These are phyloP conservation scores for Subacronicta megacephala DNA, from an alignment of 2,888 invertebrate genomes.

Conservation along the genomic window DNA sequence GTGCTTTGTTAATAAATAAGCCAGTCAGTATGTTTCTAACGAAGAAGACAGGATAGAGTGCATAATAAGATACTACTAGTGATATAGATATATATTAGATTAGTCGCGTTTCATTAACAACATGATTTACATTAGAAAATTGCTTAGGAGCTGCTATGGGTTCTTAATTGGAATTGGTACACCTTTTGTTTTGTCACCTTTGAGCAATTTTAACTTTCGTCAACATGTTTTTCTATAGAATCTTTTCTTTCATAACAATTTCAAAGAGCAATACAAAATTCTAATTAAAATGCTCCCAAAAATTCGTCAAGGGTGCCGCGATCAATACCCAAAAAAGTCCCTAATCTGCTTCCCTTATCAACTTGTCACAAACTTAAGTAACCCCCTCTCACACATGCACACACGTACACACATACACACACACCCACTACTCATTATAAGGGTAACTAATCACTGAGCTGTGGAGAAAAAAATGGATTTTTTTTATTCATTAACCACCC, in stretches of 20 bases:
- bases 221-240: not conserved
- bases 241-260: not conserved
- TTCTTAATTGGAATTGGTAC: too few relatives aligned
- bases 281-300: conserved; percentile 53
- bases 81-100: too few relatives aligned
- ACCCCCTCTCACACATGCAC: conserved; percentile 58
- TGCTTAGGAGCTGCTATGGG: too few relatives aligned
- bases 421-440: conserved; percentile 85
- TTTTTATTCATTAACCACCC: conserved; percentile 90
- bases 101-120: too few relatives aligned
- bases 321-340: conserved; percentile 76
- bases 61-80: too few relatives aligned
- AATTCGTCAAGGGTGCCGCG: conserved; percentile 56
- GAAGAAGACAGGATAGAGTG: too few relatives aligned
- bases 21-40: too few relatives aligned
- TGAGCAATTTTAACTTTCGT: not conserved
- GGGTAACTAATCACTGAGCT: conserved; percentile 89
- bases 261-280: conserved; percentile 30
- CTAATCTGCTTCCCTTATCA: conserved; percentile 81
- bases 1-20: too few relatives aligned
- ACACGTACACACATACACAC: conserved; percentile 69
- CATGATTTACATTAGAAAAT: too few relatives aligned
- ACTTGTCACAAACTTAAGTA: conserved; percentile 80
- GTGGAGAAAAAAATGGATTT: conserved; percentile 84
- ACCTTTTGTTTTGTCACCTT: too few relatives aligned